phyloP scores from a whole-genome alignment of 2,797 vertebrate species.

The Heterohyrax brucei region DNA sequence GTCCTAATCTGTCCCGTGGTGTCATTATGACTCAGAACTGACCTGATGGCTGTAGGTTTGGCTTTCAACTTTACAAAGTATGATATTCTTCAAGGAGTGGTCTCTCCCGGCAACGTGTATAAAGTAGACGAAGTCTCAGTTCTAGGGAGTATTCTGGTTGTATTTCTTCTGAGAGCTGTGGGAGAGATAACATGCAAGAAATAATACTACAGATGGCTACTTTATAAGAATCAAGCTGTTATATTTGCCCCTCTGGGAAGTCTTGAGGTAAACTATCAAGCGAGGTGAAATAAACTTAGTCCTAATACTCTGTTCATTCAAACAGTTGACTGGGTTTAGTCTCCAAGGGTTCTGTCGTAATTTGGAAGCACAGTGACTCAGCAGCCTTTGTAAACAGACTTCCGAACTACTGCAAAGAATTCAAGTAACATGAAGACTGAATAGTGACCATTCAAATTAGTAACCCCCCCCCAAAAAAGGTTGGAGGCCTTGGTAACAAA shows the following conservation, averaged over 20 bases:
- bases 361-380: slow-evolving; percentile 66
- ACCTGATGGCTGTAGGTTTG: too few species aligned
- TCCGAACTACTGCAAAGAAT: slow-evolving; percentile 60
- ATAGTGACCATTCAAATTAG: slow-evolving; percentile 73
- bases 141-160: not conserved
- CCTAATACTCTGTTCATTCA: not conserved
- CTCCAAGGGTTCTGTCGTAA: slow-evolving; percentile 53
- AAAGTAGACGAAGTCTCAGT: not conserved
- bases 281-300: slow-evolving; percentile 15
- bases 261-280: slow-evolving; percentile 1
- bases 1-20: too few species aligned
- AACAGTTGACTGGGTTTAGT: not conserved
- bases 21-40: too few species aligned
- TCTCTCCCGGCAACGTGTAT: not conserved
- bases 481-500: slow-evolving; percentile 73
- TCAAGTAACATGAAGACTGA: slow-evolving; percentile 62
- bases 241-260: not conserved
- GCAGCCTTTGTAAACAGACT: slow-evolving; percentile 43
- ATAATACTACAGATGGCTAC: not conserved
- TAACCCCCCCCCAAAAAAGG: not conserved
- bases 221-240: not conserved
- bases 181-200: not conserved
- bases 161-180: not conserved
- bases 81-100: too few species aligned
- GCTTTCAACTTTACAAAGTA: too few species aligned